Percentiles rank a stretch among this genome's conserved stretches.
Conservation (phyloP, 1,140 invertebrate genomes). For the Drosophila kurseongensis region DNA sequence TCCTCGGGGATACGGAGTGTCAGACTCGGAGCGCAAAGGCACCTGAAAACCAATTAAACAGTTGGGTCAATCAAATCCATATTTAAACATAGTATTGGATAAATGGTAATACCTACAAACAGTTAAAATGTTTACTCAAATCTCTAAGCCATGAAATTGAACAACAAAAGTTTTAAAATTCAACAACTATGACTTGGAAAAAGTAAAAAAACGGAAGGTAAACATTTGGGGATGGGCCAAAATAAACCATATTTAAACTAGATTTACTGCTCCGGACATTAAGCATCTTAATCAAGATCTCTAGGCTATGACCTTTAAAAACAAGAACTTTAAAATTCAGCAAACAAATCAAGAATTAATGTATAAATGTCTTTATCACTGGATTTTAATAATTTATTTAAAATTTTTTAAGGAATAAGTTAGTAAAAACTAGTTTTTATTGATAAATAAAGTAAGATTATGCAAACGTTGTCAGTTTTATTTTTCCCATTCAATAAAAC, state of each 20-base stretch:
- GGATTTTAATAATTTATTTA: not conserved
- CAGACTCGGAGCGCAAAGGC: slow-evolving; percentile 58
- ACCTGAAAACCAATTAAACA: slow-evolving; percentile 39
- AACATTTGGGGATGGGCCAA: no score
- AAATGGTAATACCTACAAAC: no score
- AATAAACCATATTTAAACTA: no score
- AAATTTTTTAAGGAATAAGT: no score
- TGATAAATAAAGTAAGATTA: not conserved
- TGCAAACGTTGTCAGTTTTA: not conserved
- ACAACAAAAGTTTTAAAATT: no score
- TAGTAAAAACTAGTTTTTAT: not conserved
- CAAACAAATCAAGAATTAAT: not conserved
- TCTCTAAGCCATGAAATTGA: no score
- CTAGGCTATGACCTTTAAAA: not conserved
- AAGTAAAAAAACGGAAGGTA: no score
- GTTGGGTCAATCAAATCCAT: not conserved
- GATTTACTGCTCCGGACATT: no score
- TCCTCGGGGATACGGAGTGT: slow-evolving; percentile 76
- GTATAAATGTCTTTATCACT: not conserved
- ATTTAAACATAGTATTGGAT: not conserved
- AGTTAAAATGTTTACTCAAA: no score
- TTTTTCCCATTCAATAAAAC: not conserved
- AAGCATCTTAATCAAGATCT: no score
- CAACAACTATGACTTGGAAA: no score
- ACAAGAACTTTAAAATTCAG: not conserved